A percentile compares a stretch with the other conserved stretches of the same genome.
Evolutionary conservation across 2,888 invertebrate genomes (phyloP).

Genomic region (Linnaemya vulpina): DNA sequence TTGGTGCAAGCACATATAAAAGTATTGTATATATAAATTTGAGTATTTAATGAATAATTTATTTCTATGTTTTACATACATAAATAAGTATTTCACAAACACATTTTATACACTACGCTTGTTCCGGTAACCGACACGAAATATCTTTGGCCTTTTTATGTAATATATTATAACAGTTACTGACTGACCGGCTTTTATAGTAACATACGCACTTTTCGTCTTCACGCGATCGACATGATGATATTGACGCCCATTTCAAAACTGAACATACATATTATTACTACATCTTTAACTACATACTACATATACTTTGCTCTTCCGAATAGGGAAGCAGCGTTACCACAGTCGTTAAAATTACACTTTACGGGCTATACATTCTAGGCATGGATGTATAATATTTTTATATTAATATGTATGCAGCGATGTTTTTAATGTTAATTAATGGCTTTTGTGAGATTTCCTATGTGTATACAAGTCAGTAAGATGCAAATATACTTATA

Average conservation of each 20-base stretch:
- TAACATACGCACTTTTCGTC: background rate
- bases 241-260: slow-evolving; percentile 17
- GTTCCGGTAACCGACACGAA: background rate
- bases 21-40: background rate
- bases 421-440: no score
- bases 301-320: background rate
- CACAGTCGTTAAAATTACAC: background rate
- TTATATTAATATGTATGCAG: no score
- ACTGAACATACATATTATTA: slow-evolving; percentile 16
- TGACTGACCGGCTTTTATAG: slow-evolving; percentile 18
- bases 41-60: background rate
- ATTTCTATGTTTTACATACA: no score
- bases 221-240: background rate
- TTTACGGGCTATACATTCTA: no score
- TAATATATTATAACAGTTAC: background rate
- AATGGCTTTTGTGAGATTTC: no score
- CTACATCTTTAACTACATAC: no score
- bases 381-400: no score
- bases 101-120: background rate
- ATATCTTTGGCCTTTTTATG: background rate
- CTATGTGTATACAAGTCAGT: no score
- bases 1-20: no score
- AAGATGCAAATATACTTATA: no score
- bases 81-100: no score
- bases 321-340: background rate